Evolutionary conservation across 2,113 vertebrate species (phyloP), one percentile per base, ranked within the genome.

Genomic region (Grammomys surdaster): DNA sequence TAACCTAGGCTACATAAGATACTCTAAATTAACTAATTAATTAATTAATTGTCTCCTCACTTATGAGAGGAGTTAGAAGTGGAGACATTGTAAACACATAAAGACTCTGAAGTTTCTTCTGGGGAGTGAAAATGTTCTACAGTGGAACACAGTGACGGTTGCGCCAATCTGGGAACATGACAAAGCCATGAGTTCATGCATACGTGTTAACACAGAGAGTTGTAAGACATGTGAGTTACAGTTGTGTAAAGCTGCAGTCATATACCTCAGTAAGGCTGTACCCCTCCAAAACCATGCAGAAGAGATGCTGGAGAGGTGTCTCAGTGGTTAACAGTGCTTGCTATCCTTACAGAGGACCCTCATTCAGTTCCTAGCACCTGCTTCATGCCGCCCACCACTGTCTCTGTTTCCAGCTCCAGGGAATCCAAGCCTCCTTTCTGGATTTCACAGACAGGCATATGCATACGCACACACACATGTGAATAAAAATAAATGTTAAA

Each of bases 151-250:
- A 73, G 17, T 11, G 22, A 33, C 2, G 31, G 17, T 13, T 14
- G 13, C 43, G 6, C 12, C 3, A 43, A 0, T 40, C 65, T 56
- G 72, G 67, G 63, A 82, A 3, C 26, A 12, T 46, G 36, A 12
- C 19, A 46, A 54, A 69, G 3, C 5, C 70, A 0, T 0, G 12
- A 65, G 40, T 72, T 65, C 63, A 31, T 11, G 0, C 1, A 26
- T 11, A 0, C 0, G 1, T 14, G 46, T 48, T 7, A 36, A 58
- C 54, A 12, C 2, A 19, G 51, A 36, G n/a, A 67, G 5, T 8
- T 72, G 43, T 7, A 9, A 26, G 43, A 8, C 22, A 1, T n/a
- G n/a, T 72, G 82, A 63, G 58, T 73, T 54, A 10, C 1, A 5
- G 28, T 3, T 84, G n/a, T 20, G 40, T 60, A 20, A n/a, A 88